Evolutionary conservation across 1,140 invertebrate genomes (phyloP).

Genomic region (Drosophila mojavensis): DNA sequence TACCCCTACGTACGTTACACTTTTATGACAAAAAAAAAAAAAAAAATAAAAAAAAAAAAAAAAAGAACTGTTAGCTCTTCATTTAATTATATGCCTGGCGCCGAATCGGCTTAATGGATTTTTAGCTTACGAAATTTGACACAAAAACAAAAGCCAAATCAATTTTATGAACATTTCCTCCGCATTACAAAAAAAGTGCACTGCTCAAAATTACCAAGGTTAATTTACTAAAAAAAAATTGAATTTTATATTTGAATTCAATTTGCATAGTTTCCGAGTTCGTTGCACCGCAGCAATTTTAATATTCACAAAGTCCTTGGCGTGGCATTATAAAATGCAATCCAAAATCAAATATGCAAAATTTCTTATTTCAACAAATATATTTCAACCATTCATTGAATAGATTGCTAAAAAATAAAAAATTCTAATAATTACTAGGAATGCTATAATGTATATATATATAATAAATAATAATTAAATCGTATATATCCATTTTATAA

Average conservation of each 20-base stretch:
- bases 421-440: too few relatives aligned
- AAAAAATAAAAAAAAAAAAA: constrained; percentile 11
- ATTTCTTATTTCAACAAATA: not conserved
- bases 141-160: constrained; percentile 4
- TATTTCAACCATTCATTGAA: too few relatives aligned
- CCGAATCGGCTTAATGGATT: constrained; percentile 53
- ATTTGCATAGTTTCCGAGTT: constrained; percentile 54
- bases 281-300: constrained; percentile 52
- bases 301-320: constrained; percentile 10
- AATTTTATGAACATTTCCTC: not conserved
- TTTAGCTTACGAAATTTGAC: constrained; percentile 31
- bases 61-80: constrained; percentile 46
- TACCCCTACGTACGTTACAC: not conserved
- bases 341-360: not conserved
- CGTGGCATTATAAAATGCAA: constrained; percentile 2
- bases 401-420: too few relatives aligned
- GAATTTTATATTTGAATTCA: not conserved
- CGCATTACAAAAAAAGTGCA: constrained; percentile 10
- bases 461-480: too few relatives aligned
- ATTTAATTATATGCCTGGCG: constrained; percentile 60
- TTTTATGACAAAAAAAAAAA: not conserved
- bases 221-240: not conserved
- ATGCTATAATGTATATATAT: too few relatives aligned
- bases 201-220: constrained; percentile 38
- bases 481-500: too few relatives aligned